Base-by-base conservation (phyloP, 1,140 invertebrate species). In the Drosophila nannoptera region DNA sequence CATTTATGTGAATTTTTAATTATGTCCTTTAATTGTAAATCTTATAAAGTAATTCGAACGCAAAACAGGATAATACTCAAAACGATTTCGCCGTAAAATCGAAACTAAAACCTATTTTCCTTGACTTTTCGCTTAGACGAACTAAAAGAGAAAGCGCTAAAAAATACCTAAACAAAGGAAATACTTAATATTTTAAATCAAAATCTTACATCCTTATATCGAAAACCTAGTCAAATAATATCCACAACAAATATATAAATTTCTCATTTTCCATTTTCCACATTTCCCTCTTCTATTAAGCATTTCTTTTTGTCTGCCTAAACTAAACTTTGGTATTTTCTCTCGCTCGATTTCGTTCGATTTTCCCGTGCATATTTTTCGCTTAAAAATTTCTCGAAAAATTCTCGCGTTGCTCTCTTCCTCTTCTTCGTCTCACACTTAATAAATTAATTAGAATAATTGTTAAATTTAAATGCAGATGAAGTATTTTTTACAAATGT, bases 401-500 rank as follows among this genome's bases (percentile, higher is more conserved):
- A 40, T 58, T 54, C 29, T 42, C 5, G 12, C 33, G 7, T 11
- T 45, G 16, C 16, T 16, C 9, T 45, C 14, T 29, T 14, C 14
- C 31, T 38, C 35, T 46, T 56, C 31, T 54, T 70, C 50, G 14
- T 22, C 12, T 22, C 53, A 46, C 49, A 60, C 77, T 76, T 81
- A 77, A 73, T 66, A 75, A 67, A 81, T 81, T 81, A 86, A 76
- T 81, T 82, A 82, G 62, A 72, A 71, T 77, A 77, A 78, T 72
- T 68, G 40, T 83, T 87, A 84, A 87, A 84, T 77, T 84, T 84
- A 84, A 87, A 87, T 87, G 84, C 69, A 73, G 75, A 87, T 87
- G 82, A 87, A 86, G 63, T 87, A 78, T 87, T 87, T 86, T 67
- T 69, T 87, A 87, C 82, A 87, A 87, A 87, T 87, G 82, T 73